These are phyloP conservation scores for Lithophane ornitopus DNA, from an alignment of 2,888 invertebrate genomes.

Conservation along the genomic window DNA sequence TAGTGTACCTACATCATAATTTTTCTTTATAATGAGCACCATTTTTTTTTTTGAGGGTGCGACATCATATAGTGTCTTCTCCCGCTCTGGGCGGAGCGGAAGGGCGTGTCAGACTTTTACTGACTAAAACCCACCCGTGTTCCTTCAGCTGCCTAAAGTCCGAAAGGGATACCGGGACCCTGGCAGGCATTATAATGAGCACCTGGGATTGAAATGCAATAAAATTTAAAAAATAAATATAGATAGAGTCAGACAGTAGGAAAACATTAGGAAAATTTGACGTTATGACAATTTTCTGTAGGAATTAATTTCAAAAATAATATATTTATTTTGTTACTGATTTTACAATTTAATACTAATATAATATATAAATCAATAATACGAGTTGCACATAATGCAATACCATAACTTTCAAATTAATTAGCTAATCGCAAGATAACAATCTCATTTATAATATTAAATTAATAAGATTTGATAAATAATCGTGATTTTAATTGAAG, in stretches of 20 bases:
- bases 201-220: background rate
- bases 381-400: background rate
- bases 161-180: too few relatives aligned
- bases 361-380: background rate
- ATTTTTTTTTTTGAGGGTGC: too few relatives aligned
- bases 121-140: too few relatives aligned
- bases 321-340: too few relatives aligned
- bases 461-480: slow-evolving; percentile 23
- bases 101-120: too few relatives aligned
- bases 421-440: background rate
- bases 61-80: too few relatives aligned
- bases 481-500: slow-evolving; percentile 33
- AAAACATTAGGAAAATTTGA: background rate
- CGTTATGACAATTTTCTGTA: background rate
- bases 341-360: background rate
- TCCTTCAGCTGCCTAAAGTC: too few relatives aligned
- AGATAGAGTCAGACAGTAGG: too few relatives aligned
- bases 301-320: too few relatives aligned
- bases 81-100: too few relatives aligned
- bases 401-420: background rate
- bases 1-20: background rate
- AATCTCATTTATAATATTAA: background rate
- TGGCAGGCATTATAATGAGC: too few relatives aligned
- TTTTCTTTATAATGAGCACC: background rate
- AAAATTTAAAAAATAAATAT: background rate